Evolutionary conservation across 1,140 invertebrate species (phyloP).

Genomic region (Drosophila prosaltans): DNA sequence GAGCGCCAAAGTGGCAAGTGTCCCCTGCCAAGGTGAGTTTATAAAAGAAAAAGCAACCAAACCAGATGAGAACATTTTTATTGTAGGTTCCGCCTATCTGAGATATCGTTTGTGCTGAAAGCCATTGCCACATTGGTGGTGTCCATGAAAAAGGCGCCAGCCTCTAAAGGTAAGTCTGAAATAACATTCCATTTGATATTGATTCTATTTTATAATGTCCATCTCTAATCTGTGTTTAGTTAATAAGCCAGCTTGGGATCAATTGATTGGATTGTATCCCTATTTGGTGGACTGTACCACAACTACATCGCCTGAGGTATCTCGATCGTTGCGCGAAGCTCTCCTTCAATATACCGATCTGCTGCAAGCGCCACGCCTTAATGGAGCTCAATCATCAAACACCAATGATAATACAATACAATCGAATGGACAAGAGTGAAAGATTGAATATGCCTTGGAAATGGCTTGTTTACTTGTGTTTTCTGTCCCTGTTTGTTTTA

Average conservation of each 20-base stretch:
- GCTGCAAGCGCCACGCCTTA: constrained; percentile 87
- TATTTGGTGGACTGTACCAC: constrained; percentile 95
- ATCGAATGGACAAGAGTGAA: constrained; percentile 80
- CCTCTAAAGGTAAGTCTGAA: constrained; percentile 87
- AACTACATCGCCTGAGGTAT: constrained; percentile 89
- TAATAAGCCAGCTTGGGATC: constrained; percentile 94
- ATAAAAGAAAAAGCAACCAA: neutral
- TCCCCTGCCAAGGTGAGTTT: constrained; percentile 91
- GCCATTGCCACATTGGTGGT: constrained; percentile 95
- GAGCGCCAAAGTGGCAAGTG: constrained; percentile 95
- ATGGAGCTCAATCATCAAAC: constrained; percentile 1
- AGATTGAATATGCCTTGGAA: constrained; percentile 13
- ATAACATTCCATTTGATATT: neutral
- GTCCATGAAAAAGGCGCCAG: constrained; percentile 95
- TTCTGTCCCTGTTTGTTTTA: constrained; percentile 43
- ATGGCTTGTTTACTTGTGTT: constrained; percentile 41
- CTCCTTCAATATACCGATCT: constrained; percentile 95
- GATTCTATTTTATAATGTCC: neutral
- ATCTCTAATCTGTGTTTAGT: constrained; percentile 84
- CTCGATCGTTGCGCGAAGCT: constrained; percentile 92
- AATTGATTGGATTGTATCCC: constrained; percentile 95
- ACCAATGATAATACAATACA: constrained; percentile 66
- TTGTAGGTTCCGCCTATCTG: constrained; percentile 94
- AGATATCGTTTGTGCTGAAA: constrained; percentile 98
- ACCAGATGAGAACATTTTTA: neutral